Evolutionary conservation across 2,888 invertebrate genomes (phyloP).

Genomic region (Crossocerus cetratus): DNA sequence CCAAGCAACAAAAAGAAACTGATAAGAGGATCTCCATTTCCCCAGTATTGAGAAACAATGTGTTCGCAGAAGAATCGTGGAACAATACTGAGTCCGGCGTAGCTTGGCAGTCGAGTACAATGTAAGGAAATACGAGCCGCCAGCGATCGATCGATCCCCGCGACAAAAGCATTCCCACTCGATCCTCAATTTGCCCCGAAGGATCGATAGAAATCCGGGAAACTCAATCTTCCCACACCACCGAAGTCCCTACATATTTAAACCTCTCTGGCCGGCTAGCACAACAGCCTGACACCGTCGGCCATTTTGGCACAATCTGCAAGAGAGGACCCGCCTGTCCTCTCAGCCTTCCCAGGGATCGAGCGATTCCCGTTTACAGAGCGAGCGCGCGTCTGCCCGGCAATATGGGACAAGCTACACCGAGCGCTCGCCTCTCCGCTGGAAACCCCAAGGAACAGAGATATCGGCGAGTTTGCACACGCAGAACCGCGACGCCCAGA

Average conservation of each 20-base stretch:
- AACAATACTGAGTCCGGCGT: too few relatives aligned
- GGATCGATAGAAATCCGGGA: background rate
- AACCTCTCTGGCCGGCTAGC: constrained; percentile 26
- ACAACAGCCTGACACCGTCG: constrained; percentile 52
- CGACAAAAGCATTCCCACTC: too few relatives aligned
- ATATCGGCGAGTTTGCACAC: constrained; percentile 21
- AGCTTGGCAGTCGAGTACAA: too few relatives aligned
- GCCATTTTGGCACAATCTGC: constrained; percentile 58
- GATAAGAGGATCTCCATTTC: too few relatives aligned
- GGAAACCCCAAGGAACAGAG: constrained; percentile 8
- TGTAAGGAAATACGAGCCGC: too few relatives aligned
- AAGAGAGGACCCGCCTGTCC: constrained; percentile 33
- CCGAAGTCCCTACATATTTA: background rate
- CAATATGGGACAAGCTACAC: background rate
- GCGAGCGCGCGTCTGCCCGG: background rate
- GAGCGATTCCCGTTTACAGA: background rate
- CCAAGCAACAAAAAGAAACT: too few relatives aligned
- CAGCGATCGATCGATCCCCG: too few relatives aligned
- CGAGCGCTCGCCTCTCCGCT: background rate
- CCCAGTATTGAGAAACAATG: too few relatives aligned
- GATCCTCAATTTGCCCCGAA: background rate
- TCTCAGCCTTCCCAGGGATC: background rate
- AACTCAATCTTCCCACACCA: background rate
- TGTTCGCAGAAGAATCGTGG: too few relatives aligned
- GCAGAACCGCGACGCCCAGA: constrained; percentile 37